Evolutionary conservation across 2,797 vertebrate species (phyloP).

Genomic region (Tragelaphus eurycerus): DNA sequence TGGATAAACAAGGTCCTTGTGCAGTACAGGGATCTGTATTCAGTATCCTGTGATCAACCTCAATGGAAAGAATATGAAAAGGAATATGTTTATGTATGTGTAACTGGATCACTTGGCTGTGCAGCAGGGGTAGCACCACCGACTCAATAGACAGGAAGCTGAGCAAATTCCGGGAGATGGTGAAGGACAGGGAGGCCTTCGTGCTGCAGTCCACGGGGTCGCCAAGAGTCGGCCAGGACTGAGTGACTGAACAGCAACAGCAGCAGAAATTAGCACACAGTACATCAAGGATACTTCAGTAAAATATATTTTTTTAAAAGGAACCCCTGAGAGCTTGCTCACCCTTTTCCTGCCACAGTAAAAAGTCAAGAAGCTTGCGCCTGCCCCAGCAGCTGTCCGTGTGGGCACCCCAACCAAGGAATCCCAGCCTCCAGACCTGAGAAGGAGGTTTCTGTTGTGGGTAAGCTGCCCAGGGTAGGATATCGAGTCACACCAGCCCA

Average conservation of each 20-base stretch:
- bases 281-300: not conserved
- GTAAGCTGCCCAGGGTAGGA: fast-evolving
- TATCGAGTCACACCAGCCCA: not conserved
- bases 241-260: not conserved
- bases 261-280: not conserved
- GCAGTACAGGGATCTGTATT: not conserved
- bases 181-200: not conserved
- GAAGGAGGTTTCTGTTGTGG: not conserved
- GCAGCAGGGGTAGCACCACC: not conserved
- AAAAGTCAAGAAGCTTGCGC: too few species aligned
- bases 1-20: not conserved
- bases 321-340: not conserved
- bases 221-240: fast-evolving
- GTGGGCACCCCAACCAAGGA: fast-evolving
- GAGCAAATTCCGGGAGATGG: not conserved
- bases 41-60: not conserved
- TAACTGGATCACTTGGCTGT: not conserved
- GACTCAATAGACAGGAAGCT: not conserved
- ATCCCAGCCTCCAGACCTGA: not conserved
- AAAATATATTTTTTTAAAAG: not conserved
- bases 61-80: not conserved
- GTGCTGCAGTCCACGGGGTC: not conserved
- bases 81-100: not conserved
- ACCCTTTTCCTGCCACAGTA: not conserved
- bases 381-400: fast-evolving